phyloP scores from a whole-genome alignment of 1,140 invertebrate genomes.

The Dolichoris vasculosae region DNA sequence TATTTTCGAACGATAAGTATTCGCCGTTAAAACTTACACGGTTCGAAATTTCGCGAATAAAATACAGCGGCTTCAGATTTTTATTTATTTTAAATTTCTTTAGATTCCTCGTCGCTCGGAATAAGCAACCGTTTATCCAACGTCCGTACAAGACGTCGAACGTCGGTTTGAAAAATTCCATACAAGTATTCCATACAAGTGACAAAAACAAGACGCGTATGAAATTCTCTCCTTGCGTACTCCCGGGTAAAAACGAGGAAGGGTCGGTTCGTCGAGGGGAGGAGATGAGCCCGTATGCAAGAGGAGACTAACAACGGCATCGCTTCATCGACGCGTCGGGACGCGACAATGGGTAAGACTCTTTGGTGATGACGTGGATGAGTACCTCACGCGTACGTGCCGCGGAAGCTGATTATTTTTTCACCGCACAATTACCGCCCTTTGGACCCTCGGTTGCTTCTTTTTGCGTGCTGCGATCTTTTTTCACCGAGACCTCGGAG shows the following conservation, averaged over 20 bases:
- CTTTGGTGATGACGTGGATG: too few relatives aligned
- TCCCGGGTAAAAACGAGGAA: not conserved
- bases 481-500: not conserved
- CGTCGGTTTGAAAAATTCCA: too few relatives aligned
- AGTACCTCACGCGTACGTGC: slow-evolving; percentile 55
- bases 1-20: too few relatives aligned
- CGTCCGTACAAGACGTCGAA: not conserved
- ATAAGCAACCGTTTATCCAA: not conserved
- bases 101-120: not conserved
- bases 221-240: too few relatives aligned
- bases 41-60: not conserved
- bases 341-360: not conserved
- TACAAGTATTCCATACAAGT: too few relatives aligned
- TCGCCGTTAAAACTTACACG: not conserved
- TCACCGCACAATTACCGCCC: slow-evolving; percentile 64
- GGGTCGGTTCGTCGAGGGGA: not conserved
- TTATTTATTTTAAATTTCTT: not conserved
- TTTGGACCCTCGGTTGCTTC: slow-evolving; percentile 12
- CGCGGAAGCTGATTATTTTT: slow-evolving; percentile 67
- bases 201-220: not conserved
- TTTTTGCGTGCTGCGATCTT: not conserved
- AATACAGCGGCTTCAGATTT: not conserved
- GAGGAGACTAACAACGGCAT: too few relatives aligned
- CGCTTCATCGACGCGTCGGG: not conserved
- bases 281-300: not conserved